Conservation (phyloP, 2,797 vertebrate genomes). For the Lutjanus argentimaculatus region DNA sequence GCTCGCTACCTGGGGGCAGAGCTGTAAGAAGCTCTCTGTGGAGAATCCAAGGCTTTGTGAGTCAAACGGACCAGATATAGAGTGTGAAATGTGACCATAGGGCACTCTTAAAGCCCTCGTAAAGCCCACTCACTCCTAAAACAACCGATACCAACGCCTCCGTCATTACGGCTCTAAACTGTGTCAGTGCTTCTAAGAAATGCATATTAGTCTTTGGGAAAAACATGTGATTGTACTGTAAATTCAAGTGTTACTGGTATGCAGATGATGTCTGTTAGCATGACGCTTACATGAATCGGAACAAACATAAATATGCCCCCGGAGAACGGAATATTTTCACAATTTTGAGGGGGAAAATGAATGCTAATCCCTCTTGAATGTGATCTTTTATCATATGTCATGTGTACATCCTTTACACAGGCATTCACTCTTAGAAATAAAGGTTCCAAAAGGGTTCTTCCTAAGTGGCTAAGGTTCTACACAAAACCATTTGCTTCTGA, state of each 20-base stretch:
- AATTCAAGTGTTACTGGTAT: conserved; percentile 13
- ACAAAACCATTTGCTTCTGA: too few species aligned
- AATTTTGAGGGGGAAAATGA: background rate
- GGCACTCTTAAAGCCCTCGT: conserved; percentile 62
- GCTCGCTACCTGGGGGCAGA: conserved; percentile 47
- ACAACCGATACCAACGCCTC: conserved; percentile 49
- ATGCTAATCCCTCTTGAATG: conserved; percentile 38
- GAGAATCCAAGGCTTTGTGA: conserved; percentile 63
- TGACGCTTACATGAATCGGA: conserved; percentile 16
- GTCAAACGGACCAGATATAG: conserved; percentile 62
- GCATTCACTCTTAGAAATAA: too few species aligned
- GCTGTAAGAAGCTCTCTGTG: conserved; percentile 47
- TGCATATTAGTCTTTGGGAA: conserved; percentile 25
- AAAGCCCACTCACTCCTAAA: conserved; percentile 61
- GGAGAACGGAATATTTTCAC: background rate
- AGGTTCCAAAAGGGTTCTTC: too few species aligned
- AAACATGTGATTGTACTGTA: conserved; percentile 24
- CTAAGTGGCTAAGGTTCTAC: too few species aligned
- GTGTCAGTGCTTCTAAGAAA: conserved; percentile 56
- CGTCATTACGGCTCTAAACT: conserved; percentile 38
- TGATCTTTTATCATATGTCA: conserved; percentile 2
- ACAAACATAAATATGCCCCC: conserved; percentile 23
- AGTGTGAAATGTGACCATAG: conserved; percentile 71
- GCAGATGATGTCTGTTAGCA: conserved; percentile 30
- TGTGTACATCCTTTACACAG: background rate